Base-by-base conservation (phyloP, 2,797 vertebrate species). In the Molossus alvarezi region DNA sequence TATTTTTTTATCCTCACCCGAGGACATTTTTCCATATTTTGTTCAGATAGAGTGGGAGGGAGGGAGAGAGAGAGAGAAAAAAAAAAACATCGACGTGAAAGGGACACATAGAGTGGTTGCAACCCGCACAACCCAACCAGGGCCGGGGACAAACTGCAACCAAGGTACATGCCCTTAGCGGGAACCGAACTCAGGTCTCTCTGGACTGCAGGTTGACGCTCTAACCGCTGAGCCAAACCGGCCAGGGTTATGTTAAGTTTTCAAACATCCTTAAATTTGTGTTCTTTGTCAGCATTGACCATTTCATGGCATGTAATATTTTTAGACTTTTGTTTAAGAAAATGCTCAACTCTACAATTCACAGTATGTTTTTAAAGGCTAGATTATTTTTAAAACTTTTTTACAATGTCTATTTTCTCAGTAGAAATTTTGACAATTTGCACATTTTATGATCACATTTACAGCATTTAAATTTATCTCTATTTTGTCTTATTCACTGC, bases 241-340 rank as follows among this genome's bases (percentile, higher is more conserved):
- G 33, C 33, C 33, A 33, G 33, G 33, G 33, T 33, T 86, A 58
- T 77, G 69, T 85, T 75, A 83, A 67, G 41, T 80, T 45, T 45
- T 73, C 51, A 29, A 65, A 93, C 17, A 83, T 94, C 88, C 10
- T 73, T 88, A 79, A 79, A 29, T 27, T 91, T 85, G 4, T 80
- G 23, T 81, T 94, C 12, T 82, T 83, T 85, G 53, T 75, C 55
- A 60, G 15, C 83, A 58, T 60, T 80, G 92, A 27, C 10, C 18
- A 37, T 69, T 62, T n/a, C 5, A 15, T 64, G 12, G 84, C 14
- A 81, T 33, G 10, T 60, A 86, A 48, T 29, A 64, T 89, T 95
- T 96, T 92, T 51, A 89, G 21, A 29, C 4, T 12, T 9, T 93
- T 72, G 29, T 84, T 92, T 89, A 65, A 90, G 53, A 86, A 95